These are phyloP conservation scores for Episyrphus balteatus DNA, from an alignment of 1,140 invertebrate genomes.

Conservation along the genomic window DNA sequence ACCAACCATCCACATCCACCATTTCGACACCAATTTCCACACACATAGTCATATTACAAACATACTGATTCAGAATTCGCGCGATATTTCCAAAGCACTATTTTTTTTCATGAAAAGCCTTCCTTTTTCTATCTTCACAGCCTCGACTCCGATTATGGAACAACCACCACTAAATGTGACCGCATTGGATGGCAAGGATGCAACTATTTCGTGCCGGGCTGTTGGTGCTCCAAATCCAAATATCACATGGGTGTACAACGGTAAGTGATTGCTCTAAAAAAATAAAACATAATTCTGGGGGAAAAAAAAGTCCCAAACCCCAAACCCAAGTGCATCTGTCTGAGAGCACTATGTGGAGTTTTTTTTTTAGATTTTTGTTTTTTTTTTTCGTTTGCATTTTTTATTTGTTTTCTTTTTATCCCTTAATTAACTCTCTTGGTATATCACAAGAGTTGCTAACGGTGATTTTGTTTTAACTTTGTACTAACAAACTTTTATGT, in stretches of 20 bases:
- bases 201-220: slow-evolving; percentile 72
- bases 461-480: too few species aligned
- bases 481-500: too few species aligned
- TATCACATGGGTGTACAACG: slow-evolving; percentile 83
- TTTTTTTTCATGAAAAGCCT: background rate
- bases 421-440: too few species aligned
- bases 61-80: background rate
- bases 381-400: too few species aligned
- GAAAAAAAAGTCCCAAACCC: too few species aligned
- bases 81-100: too few species aligned
- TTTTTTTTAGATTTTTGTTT: too few species aligned
- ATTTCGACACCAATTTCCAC: background rate
- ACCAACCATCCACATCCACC: background rate
- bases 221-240: slow-evolving; percentile 81
- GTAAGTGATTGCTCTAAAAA: slow-evolving; percentile 41
- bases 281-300: too few species aligned
- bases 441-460: too few species aligned
- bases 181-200: slow-evolving; percentile 84
- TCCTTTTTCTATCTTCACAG: slow-evolving; percentile 41
- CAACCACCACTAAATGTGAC: slow-evolving; percentile 72
- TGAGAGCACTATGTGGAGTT: too few species aligned
- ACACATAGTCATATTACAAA: background rate
- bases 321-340: too few species aligned
- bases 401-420: too few species aligned
- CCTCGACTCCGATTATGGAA: slow-evolving; percentile 73